Base-by-base conservation (phyloP, 2,797 vertebrate genomes). In the Enteromius paludinosus region DNA sequence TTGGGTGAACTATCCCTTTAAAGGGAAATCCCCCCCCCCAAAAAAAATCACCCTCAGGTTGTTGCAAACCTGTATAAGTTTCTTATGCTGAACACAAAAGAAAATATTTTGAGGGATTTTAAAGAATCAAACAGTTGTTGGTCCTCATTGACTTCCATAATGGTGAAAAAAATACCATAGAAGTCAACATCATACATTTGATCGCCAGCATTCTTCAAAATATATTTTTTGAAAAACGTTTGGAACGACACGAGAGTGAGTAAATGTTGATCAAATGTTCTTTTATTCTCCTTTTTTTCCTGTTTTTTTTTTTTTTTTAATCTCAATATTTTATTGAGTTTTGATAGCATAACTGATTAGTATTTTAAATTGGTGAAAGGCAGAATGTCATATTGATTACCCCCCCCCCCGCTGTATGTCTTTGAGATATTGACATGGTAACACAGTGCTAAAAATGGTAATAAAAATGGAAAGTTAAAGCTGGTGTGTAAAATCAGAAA, bases 361-460 rank as follows among this genome's bases (percentile, higher is more conserved):
- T 23, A 56, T 23, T 23, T 56, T 56, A 2, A 17, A 11, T 45
- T 47, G 7, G 25, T 70, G 23, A 2, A 70, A n/a, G 9, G n/a
- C 43, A 7, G 11, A 43, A 61, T 61, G 47, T 25, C 47, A 9
- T 69, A 25, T 14, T 30, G 10, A 28, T 43, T 9, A n/a, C n/a
- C n/a, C n/a, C n/a, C n/a, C n/a, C n/a, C 9, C 1, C 1, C 0
- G 7, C 41, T 0, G 5, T 47, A 17, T 47, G 25, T 35, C n/a
- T 59, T 64, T 62, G 1, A 72, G 62, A 33, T 64, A 35, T 81
- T 64, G 25, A 23, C 79, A 73, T 80, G 52, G 54, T 8, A 49
- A 47, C 43, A 81, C 8, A 18, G 41, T 62, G 25, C n/a, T 61
- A 45, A 18, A 62, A 41, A 62, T 62, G 43, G n/a, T 35, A 5